Evolutionary conservation across 1,140 invertebrate species (phyloP).

Genomic region (Sitophilus oryzae): DNA sequence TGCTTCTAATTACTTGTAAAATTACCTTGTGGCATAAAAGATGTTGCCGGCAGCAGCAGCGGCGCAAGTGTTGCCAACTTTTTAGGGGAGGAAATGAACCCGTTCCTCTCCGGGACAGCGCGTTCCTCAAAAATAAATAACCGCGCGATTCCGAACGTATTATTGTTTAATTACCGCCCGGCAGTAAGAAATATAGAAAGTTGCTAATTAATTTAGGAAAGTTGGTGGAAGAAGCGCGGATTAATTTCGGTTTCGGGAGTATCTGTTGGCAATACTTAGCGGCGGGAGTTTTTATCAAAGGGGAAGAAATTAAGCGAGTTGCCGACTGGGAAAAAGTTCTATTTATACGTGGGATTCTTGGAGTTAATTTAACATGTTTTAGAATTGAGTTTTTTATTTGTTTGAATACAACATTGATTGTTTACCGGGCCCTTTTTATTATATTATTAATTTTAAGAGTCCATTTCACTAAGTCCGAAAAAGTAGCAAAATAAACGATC

Average conservation of each 20-base stretch:
- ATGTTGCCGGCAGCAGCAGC: conserved; percentile 41
- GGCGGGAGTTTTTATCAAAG: conserved; percentile 14
- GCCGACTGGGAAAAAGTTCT: too few relatives aligned
- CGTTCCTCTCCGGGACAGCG: conserved; percentile 22
- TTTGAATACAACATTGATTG: too few relatives aligned
- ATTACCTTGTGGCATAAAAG: conserved; percentile 47
- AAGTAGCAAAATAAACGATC: too few relatives aligned
- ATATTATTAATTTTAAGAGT: too few relatives aligned
- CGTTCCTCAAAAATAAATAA: conserved; percentile 36
- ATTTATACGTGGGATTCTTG: too few relatives aligned
- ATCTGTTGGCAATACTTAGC: conserved; percentile 33
- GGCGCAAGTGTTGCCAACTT: conserved; percentile 38
- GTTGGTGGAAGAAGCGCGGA: conserved; percentile 23
- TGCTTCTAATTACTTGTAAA: conserved; percentile 47
- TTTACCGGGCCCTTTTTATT: too few relatives aligned
- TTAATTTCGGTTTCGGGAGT: conserved; percentile 35
- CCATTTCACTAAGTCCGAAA: too few relatives aligned
- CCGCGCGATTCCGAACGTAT: conserved; percentile 34
- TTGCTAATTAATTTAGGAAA: conserved; percentile 39
- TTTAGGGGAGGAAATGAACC: conserved; percentile 39
- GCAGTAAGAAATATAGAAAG: conserved; percentile 38
- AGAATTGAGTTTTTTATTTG: too few relatives aligned
- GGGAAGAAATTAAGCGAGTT: too few relatives aligned
- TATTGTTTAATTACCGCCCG: conserved; percentile 39
- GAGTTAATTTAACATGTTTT: too few relatives aligned